Conservation (phyloP, 2,888 invertebrate genomes). For the Acanthosepion pharaonis region DNA sequence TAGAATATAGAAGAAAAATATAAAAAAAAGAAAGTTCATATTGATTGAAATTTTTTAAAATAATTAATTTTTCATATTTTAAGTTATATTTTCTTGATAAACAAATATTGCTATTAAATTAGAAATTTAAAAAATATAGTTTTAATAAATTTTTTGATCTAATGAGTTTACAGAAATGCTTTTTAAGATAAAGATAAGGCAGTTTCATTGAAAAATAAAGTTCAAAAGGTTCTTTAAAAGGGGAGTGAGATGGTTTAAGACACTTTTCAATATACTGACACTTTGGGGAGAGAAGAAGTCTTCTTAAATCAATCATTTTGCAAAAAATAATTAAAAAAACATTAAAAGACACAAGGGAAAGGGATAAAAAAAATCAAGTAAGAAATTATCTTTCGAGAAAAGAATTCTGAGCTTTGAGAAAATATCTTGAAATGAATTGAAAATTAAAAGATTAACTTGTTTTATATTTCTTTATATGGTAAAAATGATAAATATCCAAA, state of each 20-base stretch:
- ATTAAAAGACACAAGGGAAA: too few species aligned
- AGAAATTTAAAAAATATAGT: background rate
- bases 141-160: background rate
- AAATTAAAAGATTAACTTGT: too few species aligned
- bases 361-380: background rate
- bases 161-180: background rate
- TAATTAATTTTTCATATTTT: background rate
- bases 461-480: too few species aligned
- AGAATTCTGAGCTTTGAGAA: background rate
- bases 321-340: background rate
- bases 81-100: background rate
- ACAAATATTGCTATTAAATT: background rate
- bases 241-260: background rate
- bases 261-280: constrained; percentile 1
- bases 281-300: background rate
- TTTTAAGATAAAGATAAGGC: background rate
- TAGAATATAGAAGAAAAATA: too few species aligned
- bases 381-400: background rate
- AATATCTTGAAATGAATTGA: background rate
- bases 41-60: background rate
- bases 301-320: background rate
- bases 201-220: background rate
- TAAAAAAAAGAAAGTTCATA: too few species aligned
- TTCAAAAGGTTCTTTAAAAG: background rate
- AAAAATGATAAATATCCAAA: too few species aligned